Evolutionary conservation across 2,113 vertebrate genomes (phyloP), one percentile per base, ranked within the genome.

Genomic region (Pardalotus punctatus): DNA sequence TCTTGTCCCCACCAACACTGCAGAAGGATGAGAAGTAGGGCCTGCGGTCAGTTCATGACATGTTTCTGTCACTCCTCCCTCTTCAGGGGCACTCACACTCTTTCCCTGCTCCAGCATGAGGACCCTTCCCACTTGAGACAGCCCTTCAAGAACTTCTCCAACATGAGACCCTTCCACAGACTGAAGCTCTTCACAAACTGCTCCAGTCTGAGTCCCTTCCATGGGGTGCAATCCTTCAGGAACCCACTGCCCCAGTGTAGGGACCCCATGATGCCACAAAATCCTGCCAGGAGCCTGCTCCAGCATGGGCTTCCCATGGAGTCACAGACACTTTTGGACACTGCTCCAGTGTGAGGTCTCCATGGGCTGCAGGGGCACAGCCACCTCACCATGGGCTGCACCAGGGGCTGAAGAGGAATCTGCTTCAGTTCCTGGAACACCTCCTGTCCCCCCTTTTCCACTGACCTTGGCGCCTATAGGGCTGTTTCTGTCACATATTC

Each of bases 121-220:
- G 20, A 35, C 33, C 6, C 6, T 45, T 38, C 5, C 19, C 12
- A 14, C 5, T 5, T 10, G 13, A 74, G 53, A 80, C 31, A 56
- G 9, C 5, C 14, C 8, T 28, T 11, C 31, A 36, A 2, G 2
- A 22, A 19, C 8, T 48, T 56, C 21, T 67, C 47, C 38, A 22
- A 1, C 3, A 0, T 12, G 3, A n/a, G 6, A 53, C n/a, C 17
- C n/a, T 67, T n/a, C 17, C 17, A 22, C 1, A 2, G n/a, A 7
- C 28, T 57, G 17, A 14, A 57, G 7, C 22, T 64, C 70, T 76
- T 50, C 48, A 31, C 5, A 22, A 38, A 10, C 27, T 76, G 11
- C 23, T 74, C 11, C 38, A 25, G 20, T 10, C 6, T 47, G 40
- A 60, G 29, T 35, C 21, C 29, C 38, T 47, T 61, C 25, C 20